Base-by-base conservation (phyloP, 2,888 invertebrate species). In the Willowsia nigromaculata region DNA sequence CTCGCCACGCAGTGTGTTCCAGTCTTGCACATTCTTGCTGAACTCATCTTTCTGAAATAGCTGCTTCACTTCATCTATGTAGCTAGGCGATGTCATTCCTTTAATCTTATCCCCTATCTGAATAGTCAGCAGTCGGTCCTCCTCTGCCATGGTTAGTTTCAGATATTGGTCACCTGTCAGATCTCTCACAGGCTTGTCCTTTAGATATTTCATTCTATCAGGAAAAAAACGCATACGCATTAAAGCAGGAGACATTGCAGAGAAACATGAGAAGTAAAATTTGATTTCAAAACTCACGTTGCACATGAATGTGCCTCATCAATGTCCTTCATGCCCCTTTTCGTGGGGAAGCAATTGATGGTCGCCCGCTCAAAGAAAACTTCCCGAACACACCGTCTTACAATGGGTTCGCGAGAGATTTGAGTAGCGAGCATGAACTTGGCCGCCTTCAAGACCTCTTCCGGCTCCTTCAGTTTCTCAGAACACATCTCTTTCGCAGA, bases 401-500 rank as follows among this genome's bases (percentile, higher is more conserved):
- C 96, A 90, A 97, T 94, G 0, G 99, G 99, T 93, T 99, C 99
- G 80, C 97, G 95, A 0, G 98, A 97, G 84, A 99, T 94, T 94
- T 99, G 99, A 91, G 97, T 96, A 0, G 99, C 98, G 30, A 99
- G 97, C 96, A 99, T 98, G 94, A 97, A 97, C 93, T 97, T 97
- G 0, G 97, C 97, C 2, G 98, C 99, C 93, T 97, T 96, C 62
- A 99, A 93, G 15, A 97, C 97, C 93, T 98, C 98, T 3, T 97
- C 97, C 0, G 96, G 95, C 0, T 85, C 53, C 22, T 88, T 62
- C 25, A 76, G 82, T 74, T 59, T 47, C 62, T 47, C 71, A 15
- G 71, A 37, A 11, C 94, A 91, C 93, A 95, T 98, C 92, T 98
- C 97, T 83, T 96, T 96, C 0, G 98, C 98, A 22, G 97, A 95